These are phyloP conservation scores for Chionodraco myersi DNA, from an alignment of 2,113 vertebrate genomes.

Conservation along the genomic window DNA sequence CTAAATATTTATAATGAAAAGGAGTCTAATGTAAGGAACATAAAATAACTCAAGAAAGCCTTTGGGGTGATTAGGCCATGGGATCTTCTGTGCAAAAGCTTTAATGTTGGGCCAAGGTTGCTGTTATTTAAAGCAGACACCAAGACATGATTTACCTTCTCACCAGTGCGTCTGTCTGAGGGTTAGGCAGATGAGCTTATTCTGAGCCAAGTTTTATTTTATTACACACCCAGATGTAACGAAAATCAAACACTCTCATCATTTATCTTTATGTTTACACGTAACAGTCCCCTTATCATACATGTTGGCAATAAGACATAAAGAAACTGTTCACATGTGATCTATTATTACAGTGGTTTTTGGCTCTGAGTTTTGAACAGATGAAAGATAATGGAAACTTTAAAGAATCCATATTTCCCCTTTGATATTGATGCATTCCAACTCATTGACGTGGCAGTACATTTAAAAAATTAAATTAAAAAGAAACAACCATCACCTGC, in stretches of 20 bases:
- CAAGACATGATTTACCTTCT: slow-evolving; percentile 23
- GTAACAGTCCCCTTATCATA: slow-evolving; percentile 55
- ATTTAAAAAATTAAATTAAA: slow-evolving; percentile 26
- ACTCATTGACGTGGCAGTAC: slow-evolving; percentile 7
- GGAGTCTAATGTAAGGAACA: neutral
- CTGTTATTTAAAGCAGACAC: neutral
- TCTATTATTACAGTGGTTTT: slow-evolving; percentile 55
- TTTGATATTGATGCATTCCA: slow-evolving; percentile 19
- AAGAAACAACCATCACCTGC: neutral
- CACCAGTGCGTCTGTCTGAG: slow-evolving; percentile 22
- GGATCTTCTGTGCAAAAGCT: neutral
- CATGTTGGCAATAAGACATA: slow-evolving; percentile 55
- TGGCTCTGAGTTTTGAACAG: slow-evolving; percentile 19
- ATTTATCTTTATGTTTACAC: slow-evolving; percentile 72
- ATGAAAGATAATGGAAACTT: slow-evolving; percentile 26
- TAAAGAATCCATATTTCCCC: slow-evolving; percentile 11
- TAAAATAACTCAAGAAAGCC: neutral
- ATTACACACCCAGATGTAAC: slow-evolving; percentile 53
- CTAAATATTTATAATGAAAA: slow-evolving; percentile 4
- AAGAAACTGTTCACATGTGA: slow-evolving; percentile 48
- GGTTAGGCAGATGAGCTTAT: slow-evolving; percentile 56
- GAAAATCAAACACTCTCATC: slow-evolving; percentile 46
- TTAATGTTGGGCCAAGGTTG: neutral
- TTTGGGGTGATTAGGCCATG: neutral
- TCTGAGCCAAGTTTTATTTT: slow-evolving; percentile 47